Conservation (phyloP, 2,888 invertebrate species). For the Lamellibrachia satsuma region DNA sequence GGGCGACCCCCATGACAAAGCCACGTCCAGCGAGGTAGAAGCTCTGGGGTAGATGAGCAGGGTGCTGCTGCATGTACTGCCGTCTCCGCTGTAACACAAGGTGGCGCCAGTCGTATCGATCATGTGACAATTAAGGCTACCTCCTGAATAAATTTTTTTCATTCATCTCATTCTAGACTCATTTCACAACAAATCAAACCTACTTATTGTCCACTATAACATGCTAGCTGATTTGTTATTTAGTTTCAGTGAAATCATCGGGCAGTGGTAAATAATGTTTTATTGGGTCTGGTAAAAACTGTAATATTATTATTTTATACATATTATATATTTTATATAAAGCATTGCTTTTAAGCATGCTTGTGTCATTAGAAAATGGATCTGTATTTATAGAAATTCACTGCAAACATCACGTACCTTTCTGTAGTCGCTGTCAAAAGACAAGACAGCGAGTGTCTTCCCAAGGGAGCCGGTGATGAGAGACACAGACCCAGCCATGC, state of each 20-base stretch:
- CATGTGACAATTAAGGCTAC: neutral
- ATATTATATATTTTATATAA: neutral
- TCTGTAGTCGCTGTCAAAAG: constrained; percentile 69
- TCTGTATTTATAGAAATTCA: neutral
- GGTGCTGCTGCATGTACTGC: constrained; percentile 63
- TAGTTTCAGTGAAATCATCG: too few relatives aligned
- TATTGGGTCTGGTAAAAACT: too few relatives aligned
- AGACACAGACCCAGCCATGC: constrained; percentile 65
- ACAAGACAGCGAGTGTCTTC: constrained; percentile 65
- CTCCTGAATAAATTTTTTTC: too few relatives aligned
- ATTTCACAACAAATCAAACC: too few relatives aligned
- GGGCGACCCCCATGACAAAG: constrained; percentile 74
- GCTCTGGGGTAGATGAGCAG: constrained; percentile 65
- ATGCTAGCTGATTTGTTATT: too few relatives aligned
- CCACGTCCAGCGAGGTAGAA: constrained; percentile 69
- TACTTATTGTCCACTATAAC: too few relatives aligned
- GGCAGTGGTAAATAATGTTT: too few relatives aligned
- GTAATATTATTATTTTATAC: too few relatives aligned
- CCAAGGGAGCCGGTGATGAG: constrained; percentile 68
- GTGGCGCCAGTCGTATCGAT: neutral
- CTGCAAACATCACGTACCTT: constrained; percentile 57
- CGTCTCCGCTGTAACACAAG: constrained; percentile 62
- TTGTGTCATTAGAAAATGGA: neutral
- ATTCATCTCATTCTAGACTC: too few relatives aligned
- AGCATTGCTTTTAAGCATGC: neutral